phyloP scores from a whole-genome alignment of 2,888 invertebrate species.

The Embidobia sp. region DNA sequence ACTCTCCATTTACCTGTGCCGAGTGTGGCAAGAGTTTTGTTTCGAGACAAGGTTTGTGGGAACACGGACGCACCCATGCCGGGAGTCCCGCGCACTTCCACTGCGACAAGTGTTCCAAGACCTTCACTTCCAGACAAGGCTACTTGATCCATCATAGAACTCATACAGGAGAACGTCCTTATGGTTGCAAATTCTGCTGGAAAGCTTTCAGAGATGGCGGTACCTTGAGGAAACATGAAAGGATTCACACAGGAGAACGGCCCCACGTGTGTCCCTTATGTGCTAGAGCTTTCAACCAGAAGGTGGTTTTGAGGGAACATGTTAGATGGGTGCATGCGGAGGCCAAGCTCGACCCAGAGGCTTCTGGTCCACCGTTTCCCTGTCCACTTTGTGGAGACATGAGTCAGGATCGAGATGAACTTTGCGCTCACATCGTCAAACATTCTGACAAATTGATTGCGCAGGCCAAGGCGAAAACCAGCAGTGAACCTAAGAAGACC shows the following conservation, averaged over 20 bases:
- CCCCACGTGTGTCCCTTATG: constrained; percentile 83
- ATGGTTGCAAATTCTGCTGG: constrained; percentile 83
- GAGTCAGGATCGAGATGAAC: constrained; percentile 82
- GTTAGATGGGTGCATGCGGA: constrained; percentile 83
- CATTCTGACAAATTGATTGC: constrained; percentile 83
- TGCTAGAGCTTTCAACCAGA: constrained; percentile 83
- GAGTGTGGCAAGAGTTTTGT: constrained; percentile 82
- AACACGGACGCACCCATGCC: constrained; percentile 81
- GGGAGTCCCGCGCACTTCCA: constrained; percentile 81
- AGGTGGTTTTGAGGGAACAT: constrained; percentile 83
- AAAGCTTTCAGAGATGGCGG: constrained; percentile 84
- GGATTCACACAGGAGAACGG: constrained; percentile 83
- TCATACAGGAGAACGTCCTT: constrained; percentile 83
- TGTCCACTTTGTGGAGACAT: constrained; percentile 82
- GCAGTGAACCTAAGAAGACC: constrained; percentile 67
- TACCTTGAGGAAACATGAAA: constrained; percentile 82
- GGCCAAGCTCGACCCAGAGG: constrained; percentile 78
- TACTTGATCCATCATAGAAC: constrained; percentile 83
- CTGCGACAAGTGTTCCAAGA: constrained; percentile 82
- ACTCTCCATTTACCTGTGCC: constrained; percentile 80
- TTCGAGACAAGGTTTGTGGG: constrained; percentile 82
- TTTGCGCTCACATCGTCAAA: constrained; percentile 83
- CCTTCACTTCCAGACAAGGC: constrained; percentile 83
- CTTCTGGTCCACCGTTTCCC: constrained; percentile 78
- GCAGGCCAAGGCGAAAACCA: constrained; percentile 79